Conservation (phyloP, 2,797 vertebrate species). For the Darevskia nairensis region DNA sequence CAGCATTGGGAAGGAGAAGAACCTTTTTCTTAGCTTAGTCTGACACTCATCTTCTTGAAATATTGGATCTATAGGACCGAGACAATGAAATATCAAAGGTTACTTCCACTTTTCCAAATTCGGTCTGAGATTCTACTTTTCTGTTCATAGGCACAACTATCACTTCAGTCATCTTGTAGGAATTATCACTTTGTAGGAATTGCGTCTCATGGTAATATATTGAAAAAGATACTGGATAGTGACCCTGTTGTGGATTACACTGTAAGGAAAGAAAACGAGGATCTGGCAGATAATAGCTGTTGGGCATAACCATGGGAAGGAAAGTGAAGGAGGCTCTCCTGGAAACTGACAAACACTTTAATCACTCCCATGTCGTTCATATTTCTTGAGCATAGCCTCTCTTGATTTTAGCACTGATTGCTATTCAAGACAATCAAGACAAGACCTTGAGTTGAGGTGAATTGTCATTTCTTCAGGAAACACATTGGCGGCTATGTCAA, state of each 20-base stretch:
- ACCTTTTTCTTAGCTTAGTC: no score
- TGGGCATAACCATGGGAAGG: neutral
- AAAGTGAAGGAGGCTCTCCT: neutral
- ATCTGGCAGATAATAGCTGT: neutral
- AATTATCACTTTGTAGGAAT: no score
- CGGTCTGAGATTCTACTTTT: neutral
- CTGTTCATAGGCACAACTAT: neutral
- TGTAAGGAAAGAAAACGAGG: neutral
- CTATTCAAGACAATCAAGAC: neutral
- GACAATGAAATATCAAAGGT: no score
- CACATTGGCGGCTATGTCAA: neutral
- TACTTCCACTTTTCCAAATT: neutral
- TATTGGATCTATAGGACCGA: no score
- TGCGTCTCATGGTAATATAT: neutral
- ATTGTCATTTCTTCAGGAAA: neutral
- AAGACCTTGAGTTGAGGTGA: neutral
- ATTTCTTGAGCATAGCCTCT: neutral
- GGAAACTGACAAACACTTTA: neutral
- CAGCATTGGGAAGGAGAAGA: no score
- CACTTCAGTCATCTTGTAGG: neutral
- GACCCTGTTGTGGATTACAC: neutral
- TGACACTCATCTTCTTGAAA: no score
- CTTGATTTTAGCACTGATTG: constrained; percentile 12
- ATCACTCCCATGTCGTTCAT: neutral
- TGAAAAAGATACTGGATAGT: neutral